Percentiles rank a stretch among this genome's conserved stretches.
phyloP scores from a whole-genome alignment of 1,140 invertebrate genomes.

The Apis cerana region DNA sequence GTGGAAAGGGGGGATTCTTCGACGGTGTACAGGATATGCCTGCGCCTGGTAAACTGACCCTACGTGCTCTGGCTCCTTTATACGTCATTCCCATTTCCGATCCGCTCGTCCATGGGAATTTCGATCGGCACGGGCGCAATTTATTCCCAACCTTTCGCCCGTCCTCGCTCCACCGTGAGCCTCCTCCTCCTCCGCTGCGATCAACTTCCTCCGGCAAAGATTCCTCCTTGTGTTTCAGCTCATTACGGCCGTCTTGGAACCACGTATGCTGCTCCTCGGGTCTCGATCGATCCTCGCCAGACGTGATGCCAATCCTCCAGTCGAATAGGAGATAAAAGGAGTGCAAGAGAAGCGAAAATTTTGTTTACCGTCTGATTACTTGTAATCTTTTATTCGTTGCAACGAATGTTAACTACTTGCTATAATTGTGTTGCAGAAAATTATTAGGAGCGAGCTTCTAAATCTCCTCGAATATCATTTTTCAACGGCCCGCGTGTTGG shows the following conservation, averaged over 20 bases:
- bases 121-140: conserved; percentile 53
- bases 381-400: no score
- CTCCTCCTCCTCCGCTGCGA: not conserved
- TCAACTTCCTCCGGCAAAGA: conserved; percentile 5
- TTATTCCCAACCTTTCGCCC: conserved; percentile 41
- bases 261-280: no score
- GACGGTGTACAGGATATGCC: conserved; percentile 66
- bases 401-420: no score
- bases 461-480: not conserved
- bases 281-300: not conserved
- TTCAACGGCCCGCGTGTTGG: not conserved
- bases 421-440: not conserved
- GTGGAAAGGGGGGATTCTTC: conserved; percentile 63
- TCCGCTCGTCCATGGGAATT: conserved; percentile 57
- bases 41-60: conserved; percentile 68
- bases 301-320: conserved; percentile 25
- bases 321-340: not conserved
- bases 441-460: not conserved
- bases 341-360: not conserved
- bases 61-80: conserved; percentile 71
- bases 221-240: conserved; percentile 20
- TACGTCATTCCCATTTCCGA: conserved; percentile 69
- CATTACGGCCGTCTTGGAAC: conserved; percentile 23
- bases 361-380: no score
- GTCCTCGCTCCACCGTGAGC: conserved; percentile 20